Base-by-base conservation (phyloP, 2,888 invertebrate species). In the Eristalis arbustorum region DNA sequence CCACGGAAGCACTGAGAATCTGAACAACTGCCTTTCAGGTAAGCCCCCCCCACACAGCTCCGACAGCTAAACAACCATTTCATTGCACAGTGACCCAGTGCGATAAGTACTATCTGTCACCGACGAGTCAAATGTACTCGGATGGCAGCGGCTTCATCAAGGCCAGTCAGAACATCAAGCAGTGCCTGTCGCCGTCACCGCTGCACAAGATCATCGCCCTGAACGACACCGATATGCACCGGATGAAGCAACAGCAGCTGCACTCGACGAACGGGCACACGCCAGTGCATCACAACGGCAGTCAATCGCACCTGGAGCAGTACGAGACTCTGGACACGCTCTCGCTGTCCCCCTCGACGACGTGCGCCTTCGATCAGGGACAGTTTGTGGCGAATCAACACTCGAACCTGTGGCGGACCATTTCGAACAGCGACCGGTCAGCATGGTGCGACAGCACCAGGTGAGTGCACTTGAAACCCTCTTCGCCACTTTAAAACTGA, bases 131-230 rank as follows among this genome's bases (percentile, higher is more conserved):
- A 64, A 90, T 89, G 72, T 92, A 92, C 72, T 90, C 89, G 40
- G 91, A 92, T 84, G 92, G 91, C 3, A 83, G 59, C 61, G 92
- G 91, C 64, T 92, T 92, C 49, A 92, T 92, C 8, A 92, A 91
- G 84, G 92, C 92, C 82, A 92, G 92, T 89, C 92, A 92, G 72
- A 92, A 91, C 66, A 92, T 92, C n/a, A 92, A 92, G 76, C 91
- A 92, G 74, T 92, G 92, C 72, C 88, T 91, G 0, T 92, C 92
- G 10, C 92, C 92, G 0, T 82, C 90, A 13, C 89, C 90, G 10
- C 91, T 92, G 69, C 92, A 87, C 49, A 87, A 63, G 40, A 63
- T 82, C 25, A 49, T 79, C 10, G 71, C 57, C 6, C 49, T 87
- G 1, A 83, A 87, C 23, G 78, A 83, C 25, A 37, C 72, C 4